Evolutionary conservation across 2,797 vertebrate genomes (phyloP), one percentile per base, ranked within the genome.

Genomic region (Taeniopygia guttata): DNA sequence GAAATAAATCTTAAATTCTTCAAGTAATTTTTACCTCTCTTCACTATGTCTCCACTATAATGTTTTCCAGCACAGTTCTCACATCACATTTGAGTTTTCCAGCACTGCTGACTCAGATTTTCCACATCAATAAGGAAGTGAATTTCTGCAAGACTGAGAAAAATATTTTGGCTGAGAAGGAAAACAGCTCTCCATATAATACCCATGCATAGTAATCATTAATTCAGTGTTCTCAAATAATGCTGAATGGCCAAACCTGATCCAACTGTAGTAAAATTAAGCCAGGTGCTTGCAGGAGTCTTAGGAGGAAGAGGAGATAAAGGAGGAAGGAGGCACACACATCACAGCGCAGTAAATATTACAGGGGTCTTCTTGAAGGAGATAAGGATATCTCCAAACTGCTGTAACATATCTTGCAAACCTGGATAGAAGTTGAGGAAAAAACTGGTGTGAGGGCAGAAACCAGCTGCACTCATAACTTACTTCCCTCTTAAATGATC

Each of bases 101-200:
- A 84, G 30, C 30, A 21, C 54, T 73, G n/a, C 59, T 51, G 55
- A 81, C 66, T 82, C 91, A 86, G 38, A 91, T n/a, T 91, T 95
- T 96, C 85, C 74, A 63, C 40, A 69, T 38, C 1, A 45, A 52
- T 55, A 73, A 81, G 72, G 14, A 92, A 54, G 34, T 74, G 0
- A 20, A 63, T 84, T 94, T 94, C 73, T 51, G 1, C 38, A 78
- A 80, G 36, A 40, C 46, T 54, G 52, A 83, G n/a, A 89, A 81
- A 68, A 83, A 80, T 88, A 42, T 25, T 95, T 90, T 88, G 85
- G 26, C 77, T 76, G 63, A 91, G 69, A 88, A 82, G 49, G 27
- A 84, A 93, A 82, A 16, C 36, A 79, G 42, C 19, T 73, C 59
- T 81, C 32, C 7, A 1, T 78, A 51, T 69, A 88, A 93, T 59